Conservation (phyloP, 2,797 vertebrate species). For the Sandelia bainsii region DNA sequence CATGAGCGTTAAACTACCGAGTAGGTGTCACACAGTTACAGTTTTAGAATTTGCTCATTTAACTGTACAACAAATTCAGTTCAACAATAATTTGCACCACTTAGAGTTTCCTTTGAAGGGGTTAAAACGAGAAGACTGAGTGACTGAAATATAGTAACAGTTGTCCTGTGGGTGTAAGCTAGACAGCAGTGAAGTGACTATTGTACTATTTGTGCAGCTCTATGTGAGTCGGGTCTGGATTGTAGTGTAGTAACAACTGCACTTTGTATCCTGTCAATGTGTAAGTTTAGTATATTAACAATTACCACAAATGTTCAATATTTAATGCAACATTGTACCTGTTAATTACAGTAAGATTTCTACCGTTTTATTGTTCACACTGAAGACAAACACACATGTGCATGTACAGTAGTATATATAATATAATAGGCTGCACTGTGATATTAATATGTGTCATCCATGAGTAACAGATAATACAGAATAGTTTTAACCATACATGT, state of each 20-base stretch:
- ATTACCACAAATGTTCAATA: not conserved
- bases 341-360: not conserved
- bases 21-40: not conserved
- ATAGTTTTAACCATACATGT: conserved; percentile 15
- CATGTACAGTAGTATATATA: not conserved
- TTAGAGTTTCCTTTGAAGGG: conserved; percentile 30
- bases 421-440: no score
- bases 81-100: not conserved
- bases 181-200: conserved; percentile 53
- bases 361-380: no score
- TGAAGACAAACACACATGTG: no score
- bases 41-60: not conserved
- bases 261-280: conserved; percentile 17
- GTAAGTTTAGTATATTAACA: not conserved
- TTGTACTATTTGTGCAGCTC: conserved; percentile 47
- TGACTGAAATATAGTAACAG: conserved; percentile 50
- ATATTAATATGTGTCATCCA: no score
- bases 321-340: not conserved
- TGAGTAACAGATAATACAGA: not conserved
- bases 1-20: not conserved
- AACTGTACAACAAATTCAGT: conserved; percentile 13
- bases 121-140: conserved; percentile 24
- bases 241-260: conserved; percentile 1
- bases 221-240: conserved; percentile 25
- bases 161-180: conserved; percentile 61